Evolutionary conservation across 1,140 invertebrate genomes (phyloP).

Genomic region (Lysiphlebus fabarum): DNA sequence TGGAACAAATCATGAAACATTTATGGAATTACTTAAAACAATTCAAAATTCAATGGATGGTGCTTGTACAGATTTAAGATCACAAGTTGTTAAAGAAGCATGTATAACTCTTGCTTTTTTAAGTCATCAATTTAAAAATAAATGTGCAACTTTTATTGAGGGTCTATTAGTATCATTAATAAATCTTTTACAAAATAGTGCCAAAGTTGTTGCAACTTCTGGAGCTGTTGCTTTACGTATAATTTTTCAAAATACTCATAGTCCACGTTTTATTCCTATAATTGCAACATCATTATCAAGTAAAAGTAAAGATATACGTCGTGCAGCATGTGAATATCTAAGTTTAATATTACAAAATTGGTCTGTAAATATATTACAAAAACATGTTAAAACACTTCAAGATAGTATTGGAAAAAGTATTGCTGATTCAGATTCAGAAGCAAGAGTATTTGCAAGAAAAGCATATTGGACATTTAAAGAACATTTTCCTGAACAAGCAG

Average conservation of each 20-base stretch:
- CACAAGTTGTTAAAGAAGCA: slow-evolving; percentile 88
- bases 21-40: slow-evolving; percentile 72
- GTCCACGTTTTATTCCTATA: slow-evolving; percentile 80
- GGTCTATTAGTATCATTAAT: slow-evolving; percentile 79
- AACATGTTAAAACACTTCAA: slow-evolving; percentile 71
- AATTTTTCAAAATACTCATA: slow-evolving; percentile 85
- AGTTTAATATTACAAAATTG: slow-evolving; percentile 81
- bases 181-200: slow-evolving; percentile 91
- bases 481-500: slow-evolving; percentile 88
- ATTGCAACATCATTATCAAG: slow-evolving; percentile 76
- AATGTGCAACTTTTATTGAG: slow-evolving; percentile 83
- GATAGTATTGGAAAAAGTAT: slow-evolving; percentile 88
- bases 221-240: slow-evolving; percentile 83
- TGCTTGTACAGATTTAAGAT: slow-evolving; percentile 86
- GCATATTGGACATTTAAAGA: slow-evolving; percentile 88
- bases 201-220: slow-evolving; percentile 92
- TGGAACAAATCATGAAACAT: slow-evolving; percentile 77
- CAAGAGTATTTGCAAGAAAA: slow-evolving; percentile 72
- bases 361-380: slow-evolving; percentile 78
- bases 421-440: slow-evolving; percentile 87
- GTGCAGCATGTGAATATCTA: slow-evolving; percentile 79
- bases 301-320: slow-evolving; percentile 90
- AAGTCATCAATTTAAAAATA: slow-evolving; percentile 76
- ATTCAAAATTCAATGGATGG: slow-evolving; percentile 78
- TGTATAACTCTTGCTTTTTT: slow-evolving; percentile 92